Conservation (phyloP, 2,797 vertebrate species). For the Poeciliopsis paucimaculata region DNA sequence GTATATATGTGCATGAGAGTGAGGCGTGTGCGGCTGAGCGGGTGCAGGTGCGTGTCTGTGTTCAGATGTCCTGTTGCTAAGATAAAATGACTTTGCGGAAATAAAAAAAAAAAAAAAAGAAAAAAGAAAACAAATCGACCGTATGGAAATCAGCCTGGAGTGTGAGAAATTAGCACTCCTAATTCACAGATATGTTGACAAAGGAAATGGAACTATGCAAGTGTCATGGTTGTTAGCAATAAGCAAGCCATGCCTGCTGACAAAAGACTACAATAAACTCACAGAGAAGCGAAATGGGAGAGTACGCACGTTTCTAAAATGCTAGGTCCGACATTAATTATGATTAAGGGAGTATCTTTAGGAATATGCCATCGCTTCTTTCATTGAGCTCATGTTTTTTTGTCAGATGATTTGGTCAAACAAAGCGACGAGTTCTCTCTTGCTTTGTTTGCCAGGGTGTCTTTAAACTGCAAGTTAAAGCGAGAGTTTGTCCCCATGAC, state of each 20-base stretch:
- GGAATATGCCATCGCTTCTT: too few relatives aligned
- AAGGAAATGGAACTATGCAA: neutral
- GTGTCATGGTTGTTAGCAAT: neutral
- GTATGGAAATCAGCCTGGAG: slow-evolving; percentile 41
- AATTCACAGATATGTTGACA: slow-evolving; percentile 17
- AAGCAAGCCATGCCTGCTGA: slow-evolving; percentile 14
- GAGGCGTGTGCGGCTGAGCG: neutral
- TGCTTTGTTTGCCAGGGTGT: neutral
- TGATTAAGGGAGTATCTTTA: neutral
- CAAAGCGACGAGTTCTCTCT: neutral
- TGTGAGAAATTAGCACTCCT: slow-evolving; percentile 26
- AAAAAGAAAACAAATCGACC: slow-evolving; percentile 27
- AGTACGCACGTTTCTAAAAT: neutral
- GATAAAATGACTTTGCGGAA: slow-evolving; percentile 53
- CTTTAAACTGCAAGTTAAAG: neutral
- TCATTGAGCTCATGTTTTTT: neutral
- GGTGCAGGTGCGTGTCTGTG: slow-evolving; percentile 48
- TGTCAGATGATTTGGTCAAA: neutral
- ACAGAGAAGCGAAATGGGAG: slow-evolving; percentile 12
- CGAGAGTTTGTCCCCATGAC: neutral
- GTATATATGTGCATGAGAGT: neutral
- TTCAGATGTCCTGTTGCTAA: slow-evolving; percentile 43
- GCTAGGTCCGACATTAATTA: neutral
- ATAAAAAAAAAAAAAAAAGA: too few relatives aligned
- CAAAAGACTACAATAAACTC: neutral